Percentiles rank a stretch among this genome's conserved stretches.
Evolutionary conservation across 2,797 vertebrate species (phyloP).

Genomic region (Sebastes cheni): DNA sequence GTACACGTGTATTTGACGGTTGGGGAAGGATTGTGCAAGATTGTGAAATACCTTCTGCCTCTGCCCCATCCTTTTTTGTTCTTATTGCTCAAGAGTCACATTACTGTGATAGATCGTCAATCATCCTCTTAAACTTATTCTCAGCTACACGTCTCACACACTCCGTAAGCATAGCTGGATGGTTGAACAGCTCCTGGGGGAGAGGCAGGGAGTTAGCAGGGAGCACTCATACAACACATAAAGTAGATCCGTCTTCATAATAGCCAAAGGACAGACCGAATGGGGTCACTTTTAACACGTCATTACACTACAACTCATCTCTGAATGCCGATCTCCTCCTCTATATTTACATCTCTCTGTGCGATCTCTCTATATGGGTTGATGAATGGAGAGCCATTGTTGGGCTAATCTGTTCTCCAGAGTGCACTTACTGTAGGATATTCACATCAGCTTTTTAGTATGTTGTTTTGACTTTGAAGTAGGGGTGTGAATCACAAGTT

Average conservation of each 20-base stretch:
- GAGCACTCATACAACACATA: background rate
- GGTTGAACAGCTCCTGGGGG: constrained; percentile 26
- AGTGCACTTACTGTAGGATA: background rate
- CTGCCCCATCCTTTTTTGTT: background rate
- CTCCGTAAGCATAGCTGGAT: background rate
- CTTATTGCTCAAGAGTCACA: constrained; percentile 13
- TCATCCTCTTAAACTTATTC: constrained; percentile 15
- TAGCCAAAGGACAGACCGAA: constrained; percentile 9
- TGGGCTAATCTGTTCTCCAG: constrained; percentile 17
- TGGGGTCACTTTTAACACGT: constrained; percentile 40
- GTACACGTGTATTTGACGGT: background rate
- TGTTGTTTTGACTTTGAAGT: background rate
- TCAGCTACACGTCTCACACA: background rate
- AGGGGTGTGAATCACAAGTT: background rate
- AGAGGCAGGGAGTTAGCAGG: background rate
- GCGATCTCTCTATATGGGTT: background rate
- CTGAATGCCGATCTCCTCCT: background rate
- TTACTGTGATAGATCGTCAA: constrained; percentile 11
- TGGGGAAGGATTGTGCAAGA: background rate
- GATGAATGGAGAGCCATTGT: constrained; percentile 5
- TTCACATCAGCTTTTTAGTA: constrained; percentile 7
- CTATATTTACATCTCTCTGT: constrained; percentile 2
- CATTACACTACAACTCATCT: constrained; percentile 33
- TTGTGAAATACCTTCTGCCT: background rate
- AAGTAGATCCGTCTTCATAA: constrained; percentile 37